Evolutionary conservation across 2,797 vertebrate species (phyloP).

Genomic region (Gymnoscopelus braueri): DNA sequence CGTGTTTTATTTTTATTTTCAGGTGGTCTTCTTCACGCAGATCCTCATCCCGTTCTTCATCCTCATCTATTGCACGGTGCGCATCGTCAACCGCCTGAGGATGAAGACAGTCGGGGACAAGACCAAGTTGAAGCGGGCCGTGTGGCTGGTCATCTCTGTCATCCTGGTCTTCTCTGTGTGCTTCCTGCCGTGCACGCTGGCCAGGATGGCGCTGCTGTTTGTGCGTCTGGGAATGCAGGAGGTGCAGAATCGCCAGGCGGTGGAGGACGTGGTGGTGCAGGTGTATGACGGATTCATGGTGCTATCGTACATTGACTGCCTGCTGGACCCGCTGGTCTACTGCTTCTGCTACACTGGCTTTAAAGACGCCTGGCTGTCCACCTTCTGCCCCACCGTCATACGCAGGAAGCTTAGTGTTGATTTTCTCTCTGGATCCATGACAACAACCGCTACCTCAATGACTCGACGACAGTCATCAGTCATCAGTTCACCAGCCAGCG

Average conservation of each 20-base stretch:
- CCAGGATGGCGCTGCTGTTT: conserved; percentile 60
- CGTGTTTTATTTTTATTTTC: too few species aligned
- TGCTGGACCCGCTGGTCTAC: conserved; percentile 74
- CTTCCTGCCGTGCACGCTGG: conserved; percentile 76
- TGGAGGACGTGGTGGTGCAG: conserved; percentile 34
- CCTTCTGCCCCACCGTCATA: conserved; percentile 55
- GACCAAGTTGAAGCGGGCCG: conserved; percentile 68
- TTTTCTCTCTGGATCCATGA: not conserved
- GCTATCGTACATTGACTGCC: conserved; percentile 80
- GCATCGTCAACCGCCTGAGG: conserved; percentile 65
- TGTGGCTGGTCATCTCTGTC: conserved; percentile 61
- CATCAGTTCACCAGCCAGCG: rapidly evolving
- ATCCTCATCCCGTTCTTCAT: conserved; percentile 76
- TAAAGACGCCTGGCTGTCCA: conserved; percentile 58
- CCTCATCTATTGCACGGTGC: conserved; percentile 72
- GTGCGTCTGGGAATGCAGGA: not conserved
- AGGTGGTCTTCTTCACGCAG: conserved; percentile 71
- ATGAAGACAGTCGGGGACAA: conserved; percentile 60
- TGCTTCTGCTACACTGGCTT: conserved; percentile 23
- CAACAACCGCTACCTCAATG: not conserved
- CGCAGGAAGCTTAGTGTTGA: not conserved
- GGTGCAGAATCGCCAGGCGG: rapidly evolving
- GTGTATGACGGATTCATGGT: conserved; percentile 79
- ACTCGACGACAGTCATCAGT: not conserved
- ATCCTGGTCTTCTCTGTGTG: conserved; percentile 73